Percentiles rank a stretch among this genome's conserved stretches.
These are phyloP conservation scores for Xiphorhynchus erythropygius DNA, from an alignment of 2,797 vertebrate genomes.

Conservation along the genomic window DNA sequence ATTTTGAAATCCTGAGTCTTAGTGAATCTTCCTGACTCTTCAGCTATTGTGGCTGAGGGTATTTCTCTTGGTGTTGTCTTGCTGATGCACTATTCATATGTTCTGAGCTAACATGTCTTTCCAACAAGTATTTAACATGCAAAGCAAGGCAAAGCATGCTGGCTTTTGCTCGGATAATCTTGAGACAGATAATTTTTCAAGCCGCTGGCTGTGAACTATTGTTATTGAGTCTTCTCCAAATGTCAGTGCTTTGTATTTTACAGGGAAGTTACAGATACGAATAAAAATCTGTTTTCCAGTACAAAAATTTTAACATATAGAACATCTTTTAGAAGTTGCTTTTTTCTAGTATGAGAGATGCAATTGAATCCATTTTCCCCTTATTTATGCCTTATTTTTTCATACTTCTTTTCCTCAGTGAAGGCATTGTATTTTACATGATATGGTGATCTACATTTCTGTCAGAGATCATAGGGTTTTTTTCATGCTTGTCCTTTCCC, in stretches of 20 bases:
- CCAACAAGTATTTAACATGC: not conserved
- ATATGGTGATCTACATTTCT: not conserved
- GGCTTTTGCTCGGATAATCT: not conserved
- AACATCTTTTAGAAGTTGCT: not conserved
- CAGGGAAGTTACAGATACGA: not conserved
- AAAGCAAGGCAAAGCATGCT: not conserved
- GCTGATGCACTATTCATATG: not conserved
- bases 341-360: not conserved
- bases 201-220: not conserved
- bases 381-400: not conserved
- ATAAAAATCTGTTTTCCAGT: not conserved
- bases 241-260: not conserved
- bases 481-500: not conserved
- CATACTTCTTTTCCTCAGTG: not conserved
- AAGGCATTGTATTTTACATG: not conserved
- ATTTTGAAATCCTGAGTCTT: not conserved
- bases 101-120: not conserved
- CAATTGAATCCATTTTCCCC: not conserved
- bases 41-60: not conserved
- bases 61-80: not conserved
- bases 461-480: not conserved
- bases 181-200: not conserved
- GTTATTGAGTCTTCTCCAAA: not conserved
- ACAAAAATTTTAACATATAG: not conserved
- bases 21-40: not conserved